phyloP scores from a whole-genome alignment of 2,888 invertebrate genomes.

The Orgyia antiqua region DNA sequence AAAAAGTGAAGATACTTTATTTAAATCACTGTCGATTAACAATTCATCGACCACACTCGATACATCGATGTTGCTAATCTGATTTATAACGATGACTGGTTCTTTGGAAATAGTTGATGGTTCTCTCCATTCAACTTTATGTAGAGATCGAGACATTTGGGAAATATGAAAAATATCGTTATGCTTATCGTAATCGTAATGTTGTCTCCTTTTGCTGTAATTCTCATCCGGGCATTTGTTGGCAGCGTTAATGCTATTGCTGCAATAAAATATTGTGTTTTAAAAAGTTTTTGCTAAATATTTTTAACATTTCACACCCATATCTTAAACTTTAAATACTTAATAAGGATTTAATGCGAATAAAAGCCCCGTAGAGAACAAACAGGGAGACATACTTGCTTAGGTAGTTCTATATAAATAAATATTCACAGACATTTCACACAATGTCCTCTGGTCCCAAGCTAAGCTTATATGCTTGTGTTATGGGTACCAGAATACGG shows the following conservation, averaged over 20 bases:
- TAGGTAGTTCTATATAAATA: no score
- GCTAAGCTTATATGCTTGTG: no score
- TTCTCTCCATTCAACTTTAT: background rate
- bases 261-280: background rate
- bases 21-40: slow-evolving; percentile 16
- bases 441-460: no score
- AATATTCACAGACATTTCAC: no score
- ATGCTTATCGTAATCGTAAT: background rate
- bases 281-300: no score
- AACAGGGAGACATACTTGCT: no score
- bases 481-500: no score
- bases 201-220: background rate
- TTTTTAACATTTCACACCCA: no score
- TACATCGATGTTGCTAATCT: slow-evolving; percentile 23
- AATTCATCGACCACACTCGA: slow-evolving; percentile 26
- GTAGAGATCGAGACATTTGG: background rate
- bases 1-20: slow-evolving; percentile 31
- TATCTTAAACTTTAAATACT: no score
- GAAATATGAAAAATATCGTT: background rate
- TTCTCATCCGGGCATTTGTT: background rate
- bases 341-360: no score
- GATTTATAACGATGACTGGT: slow-evolving; percentile 19
- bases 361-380: no score
- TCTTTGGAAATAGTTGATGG: background rate
- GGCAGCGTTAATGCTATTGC: background rate